Base-by-base conservation (phyloP, 2,113 vertebrate species). In the cat (Felis catus) region DNA sequence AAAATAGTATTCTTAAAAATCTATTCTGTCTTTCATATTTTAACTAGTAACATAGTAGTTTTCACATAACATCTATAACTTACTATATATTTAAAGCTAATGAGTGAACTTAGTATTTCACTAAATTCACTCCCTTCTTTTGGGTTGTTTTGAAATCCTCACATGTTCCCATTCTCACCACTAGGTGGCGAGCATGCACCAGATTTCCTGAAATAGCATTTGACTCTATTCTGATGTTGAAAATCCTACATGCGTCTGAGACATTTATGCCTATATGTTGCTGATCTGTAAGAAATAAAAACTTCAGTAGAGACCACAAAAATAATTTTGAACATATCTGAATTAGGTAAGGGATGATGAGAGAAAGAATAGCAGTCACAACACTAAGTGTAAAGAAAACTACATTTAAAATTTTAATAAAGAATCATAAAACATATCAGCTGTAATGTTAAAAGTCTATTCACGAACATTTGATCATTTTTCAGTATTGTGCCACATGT, bases 181-280 rank as follows among this genome's bases (percentile, higher is more conserved):
- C 71, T 16, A 96, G 98, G 87, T 25, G 97, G 95, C 36, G 1
- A 14, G 29, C 53, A 0, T 16, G 65, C 53, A 88, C 87, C 55
- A 87, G 16, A 41, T 11, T 94, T 81, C 19, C 29, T 6, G 73
- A 94, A 95, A 29, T 0, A 2, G 36, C 0, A 0, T 31, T 55
- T n/a, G 6, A 12, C 0, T 68, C 31, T 16, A 5, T 12, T 3
- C 0, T 1, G 15, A 29, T 18, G 11, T 0, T 83, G 53, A 33
- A 33, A 58, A 71, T 6, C 25, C 39, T 5, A 7, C 31, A 41
- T 1, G 21, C 7, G 11, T 16, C 39, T 39, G 58, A 3, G 7
- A 36, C 0, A 0, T n/a, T n/a, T 76, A 14, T 7, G 5, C 13
- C 18, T 71, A n/a, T 3, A 33, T 10, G 11, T 21, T 9, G 39